These are phyloP conservation scores for Notamacropus eugenii DNA, from an alignment of 2,797 vertebrate genomes.

Conservation along the genomic window DNA sequence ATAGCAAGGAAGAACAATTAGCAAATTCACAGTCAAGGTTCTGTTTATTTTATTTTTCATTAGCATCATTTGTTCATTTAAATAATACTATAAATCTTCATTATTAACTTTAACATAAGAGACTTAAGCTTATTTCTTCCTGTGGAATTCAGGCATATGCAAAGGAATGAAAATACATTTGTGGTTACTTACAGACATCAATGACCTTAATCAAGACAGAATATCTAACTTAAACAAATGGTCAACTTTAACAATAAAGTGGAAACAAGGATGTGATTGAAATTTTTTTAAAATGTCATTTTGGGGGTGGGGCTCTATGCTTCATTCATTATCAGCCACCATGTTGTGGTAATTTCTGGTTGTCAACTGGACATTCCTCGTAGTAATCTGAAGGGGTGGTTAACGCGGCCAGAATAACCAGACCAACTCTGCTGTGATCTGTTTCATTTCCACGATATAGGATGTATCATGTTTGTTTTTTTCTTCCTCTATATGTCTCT, in stretches of 20 bases:
- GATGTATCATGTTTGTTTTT: neutral
- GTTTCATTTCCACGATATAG: neutral
- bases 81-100: neutral
- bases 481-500: neutral
- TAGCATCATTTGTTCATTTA: neutral
- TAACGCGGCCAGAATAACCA: slow-evolving; percentile 1
- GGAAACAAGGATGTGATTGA: slow-evolving; percentile 50
- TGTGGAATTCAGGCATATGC: neutral
- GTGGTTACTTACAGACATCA: neutral
- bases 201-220: neutral
- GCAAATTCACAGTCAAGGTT: neutral
- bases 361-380: slow-evolving; percentile 4
- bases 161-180: neutral
- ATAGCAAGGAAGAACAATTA: neutral
- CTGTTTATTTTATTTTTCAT: neutral
- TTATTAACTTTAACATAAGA: neutral
- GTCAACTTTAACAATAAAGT: neutral
- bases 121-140: neutral
- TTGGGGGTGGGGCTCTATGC: slow-evolving; percentile 45
- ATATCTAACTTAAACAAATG: slow-evolving; percentile 51
- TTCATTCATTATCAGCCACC: neutral
- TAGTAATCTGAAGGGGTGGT: neutral
- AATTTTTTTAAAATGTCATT: slow-evolving; percentile 6
- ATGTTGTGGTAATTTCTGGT: slow-evolving; percentile 40
- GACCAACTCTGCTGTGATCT: neutral